Base-by-base conservation (phyloP, 2,888 invertebrate genomes). In the Rhorus exstirpatorius region DNA sequence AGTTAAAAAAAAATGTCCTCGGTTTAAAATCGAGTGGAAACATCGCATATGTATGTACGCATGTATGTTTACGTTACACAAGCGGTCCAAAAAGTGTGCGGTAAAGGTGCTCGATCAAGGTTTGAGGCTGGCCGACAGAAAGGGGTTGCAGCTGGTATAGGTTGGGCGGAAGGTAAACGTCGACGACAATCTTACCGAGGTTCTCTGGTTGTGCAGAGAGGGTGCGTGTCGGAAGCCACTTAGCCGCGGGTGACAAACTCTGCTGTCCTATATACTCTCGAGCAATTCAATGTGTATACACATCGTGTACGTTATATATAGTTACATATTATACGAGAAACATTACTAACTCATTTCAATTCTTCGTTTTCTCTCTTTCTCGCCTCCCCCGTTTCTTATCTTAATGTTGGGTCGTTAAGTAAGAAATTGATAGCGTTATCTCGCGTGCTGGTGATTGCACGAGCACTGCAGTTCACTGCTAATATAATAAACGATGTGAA, bases 201-300 rank as follows among this genome's bases (percentile, higher is more conserved):
- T 53, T n/a, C n/a, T n/a, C n/a, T n/a, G 35, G 58, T 19, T 60
- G 67, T 35, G 58, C 26, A 65, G 60, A 77, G 76, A 55, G 81
- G 61, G 76, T 84, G 84, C 86, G 85, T 84, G 87, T 83, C 83
- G 71, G 77, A 86, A 85, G 82, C 85, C 83, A 85, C 86, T 86
- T 86, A 87, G 83, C 74, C 58, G 35, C 44, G 72, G n/a, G n/a
- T 78, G 74, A 78, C 67, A 78, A 74, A 63, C 78, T 61, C 53
- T 55, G 58, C 35, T n/a, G n/a, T n/a, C n/a, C n/a, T n/a, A n/a
- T n/a, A n/a, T n/a, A n/a, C n/a, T n/a, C n/a, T n/a, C n/a, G n/a
- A n/a, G n/a, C n/a, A n/a, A n/a, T n/a, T n/a, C n/a, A n/a, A n/a
- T n/a, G n/a, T n/a, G n/a, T n/a, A n/a, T n/a, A n/a, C n/a, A n/a